A percentile compares a stretch with the other conserved stretches of the same genome.
Conservation (phyloP, 2,888 invertebrate genomes). For the Standfussiana lucernea region DNA sequence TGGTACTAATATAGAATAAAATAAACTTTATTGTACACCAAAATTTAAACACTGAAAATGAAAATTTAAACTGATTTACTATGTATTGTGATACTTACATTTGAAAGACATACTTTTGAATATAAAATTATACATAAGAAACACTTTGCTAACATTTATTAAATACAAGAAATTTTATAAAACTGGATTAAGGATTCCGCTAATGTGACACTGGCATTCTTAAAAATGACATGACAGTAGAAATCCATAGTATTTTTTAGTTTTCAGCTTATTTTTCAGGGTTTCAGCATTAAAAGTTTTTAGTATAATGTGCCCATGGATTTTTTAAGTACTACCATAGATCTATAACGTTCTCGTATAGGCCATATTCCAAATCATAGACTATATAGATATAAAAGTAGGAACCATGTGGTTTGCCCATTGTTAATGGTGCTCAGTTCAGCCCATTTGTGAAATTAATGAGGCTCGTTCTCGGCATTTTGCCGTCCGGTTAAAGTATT, state of each 20-base stretch:
- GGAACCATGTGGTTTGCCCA: too few species aligned
- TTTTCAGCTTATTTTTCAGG: too few species aligned
- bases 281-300: background rate
- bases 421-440: too few species aligned
- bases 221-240: conserved; percentile 2
- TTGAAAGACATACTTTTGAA: conserved; percentile 27
- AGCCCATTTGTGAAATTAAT: too few species aligned
- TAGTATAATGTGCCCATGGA: background rate
- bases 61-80: background rate
- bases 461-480: too few species aligned
- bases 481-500: too few species aligned
- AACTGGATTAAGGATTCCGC: background rate
- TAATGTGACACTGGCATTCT: background rate
- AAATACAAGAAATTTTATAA: background rate
- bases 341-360: background rate
- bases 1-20: background rate
- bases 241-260: background rate
- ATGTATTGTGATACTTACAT: conserved; percentile 1
- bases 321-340: background rate
- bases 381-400: too few species aligned
- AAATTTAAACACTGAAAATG: background rate
- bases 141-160: conserved; percentile 31
- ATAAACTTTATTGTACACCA: background rate
- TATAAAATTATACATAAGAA: conserved; percentile 26
- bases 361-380: background rate